Evolutionary conservation across 2,888 invertebrate species (phyloP).

Genomic region (Abrostola tripartita): DNA sequence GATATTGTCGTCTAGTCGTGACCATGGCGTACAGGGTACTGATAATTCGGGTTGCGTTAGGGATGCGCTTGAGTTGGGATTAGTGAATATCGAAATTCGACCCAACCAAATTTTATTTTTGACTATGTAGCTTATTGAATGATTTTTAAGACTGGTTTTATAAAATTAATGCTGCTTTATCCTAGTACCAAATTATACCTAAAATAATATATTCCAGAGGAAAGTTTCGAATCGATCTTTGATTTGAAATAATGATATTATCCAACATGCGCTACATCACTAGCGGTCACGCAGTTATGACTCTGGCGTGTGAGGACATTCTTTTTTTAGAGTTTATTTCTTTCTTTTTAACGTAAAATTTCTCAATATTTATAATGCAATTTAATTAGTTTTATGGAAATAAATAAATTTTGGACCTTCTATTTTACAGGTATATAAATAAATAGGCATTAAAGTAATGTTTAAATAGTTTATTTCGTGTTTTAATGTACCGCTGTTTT

Average conservation of each 20-base stretch:
- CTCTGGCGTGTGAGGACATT: slow-evolving; percentile 12
- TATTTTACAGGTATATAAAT: slow-evolving; percentile 14
- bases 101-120: slow-evolving; percentile 13
- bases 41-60: too few relatives aligned
- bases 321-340: slow-evolving; percentile 13
- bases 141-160: slow-evolving; percentile 18
- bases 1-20: slow-evolving; percentile 21
- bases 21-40: slow-evolving; percentile 18
- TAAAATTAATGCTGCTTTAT: slow-evolving; percentile 15
- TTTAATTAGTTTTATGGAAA: slow-evolving; percentile 13
- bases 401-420: slow-evolving; percentile 6
- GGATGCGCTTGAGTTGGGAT: slow-evolving; percentile 13
- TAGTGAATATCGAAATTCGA: slow-evolving; percentile 13
- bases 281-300: slow-evolving; percentile 12
- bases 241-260: slow-evolving; percentile 9
- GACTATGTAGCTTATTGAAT: slow-evolving; percentile 12
- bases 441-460: slow-evolving; percentile 14
- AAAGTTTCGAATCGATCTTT: slow-evolving; percentile 15
- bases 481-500: slow-evolving; percentile 4
- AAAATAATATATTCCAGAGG: slow-evolving; percentile 17
- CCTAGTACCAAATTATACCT: slow-evolving; percentile 13
- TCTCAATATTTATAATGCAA: slow-evolving; percentile 14
- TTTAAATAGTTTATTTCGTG: slow-evolving; percentile 12
- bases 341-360: slow-evolving; percentile 9
- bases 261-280: too few relatives aligned